Evolutionary conservation across 2,113 vertebrate species (phyloP), one percentile per base, ranked within the genome.

Genomic region (Polyodon spathula): DNA sequence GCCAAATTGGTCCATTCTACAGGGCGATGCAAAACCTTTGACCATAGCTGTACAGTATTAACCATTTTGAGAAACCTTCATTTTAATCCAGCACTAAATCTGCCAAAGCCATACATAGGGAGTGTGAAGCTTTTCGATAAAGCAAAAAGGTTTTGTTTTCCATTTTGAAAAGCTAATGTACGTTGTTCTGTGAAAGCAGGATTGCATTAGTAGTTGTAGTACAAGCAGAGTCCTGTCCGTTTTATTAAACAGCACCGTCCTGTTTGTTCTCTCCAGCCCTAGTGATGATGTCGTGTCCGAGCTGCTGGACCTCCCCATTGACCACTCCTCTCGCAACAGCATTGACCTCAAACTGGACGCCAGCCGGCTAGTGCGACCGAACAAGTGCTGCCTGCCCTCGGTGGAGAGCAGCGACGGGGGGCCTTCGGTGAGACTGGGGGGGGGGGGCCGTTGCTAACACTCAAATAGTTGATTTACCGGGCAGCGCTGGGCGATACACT

Each of bases 281-380:
- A 80, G 79, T 52, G 91, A 93, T 48, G 92, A 94, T 15, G 79
- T 80, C 0, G 73, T 87, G 59, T 89, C 84, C 3, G 91, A 94
- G 39, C 76, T 88, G 17, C 76, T 93, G 0, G 92, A 92, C 63
- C 78, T 91, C 12, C 80, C 78, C 75, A 84, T 84, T 0, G 89
- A 88, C 58, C 78, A 82, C 6, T 76, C 84, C 40, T 71, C 77
- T 4, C 64, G 73, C 0, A 74, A 63, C 61, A 62, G 65, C 56
- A 61, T 75, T 9, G 66, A 84, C 73, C 71, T 75, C 71, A 76
- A 63, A 66, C 75, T 76, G 57, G 62, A 67, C 63, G 61, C 76
- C 3, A 84, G 77, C 68, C 69, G 79, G 0, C 64, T 78, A 8
- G 73, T 81, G 1, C 69, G 76, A 16, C 74, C 71, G 59, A 9